phyloP scores from a whole-genome alignment of 2,113 vertebrate genomes.

The Calonectris borealis region DNA sequence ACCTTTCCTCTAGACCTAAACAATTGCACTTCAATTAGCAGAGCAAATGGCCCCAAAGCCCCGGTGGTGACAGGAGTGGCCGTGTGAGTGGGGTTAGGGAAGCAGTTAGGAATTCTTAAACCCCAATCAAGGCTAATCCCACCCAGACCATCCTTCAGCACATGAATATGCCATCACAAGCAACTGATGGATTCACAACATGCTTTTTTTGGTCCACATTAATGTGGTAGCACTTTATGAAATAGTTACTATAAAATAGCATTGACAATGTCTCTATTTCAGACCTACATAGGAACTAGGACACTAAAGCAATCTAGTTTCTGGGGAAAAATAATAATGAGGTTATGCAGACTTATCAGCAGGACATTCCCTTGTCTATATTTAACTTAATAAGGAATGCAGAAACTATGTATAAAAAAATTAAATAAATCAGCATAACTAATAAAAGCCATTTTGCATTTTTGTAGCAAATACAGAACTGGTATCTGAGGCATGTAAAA shows the following conservation, averaged over 20 bases:
- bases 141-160: background rate
- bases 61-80: background rate
- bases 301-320: background rate
- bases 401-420: background rate
- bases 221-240: background rate
- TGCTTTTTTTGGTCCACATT: background rate
- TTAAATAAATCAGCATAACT: background rate
- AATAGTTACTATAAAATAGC: background rate
- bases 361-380: background rate
- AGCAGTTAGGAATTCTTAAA: background rate
- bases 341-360: background rate
- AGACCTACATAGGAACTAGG: background rate
- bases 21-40: background rate
- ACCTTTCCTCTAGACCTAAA: background rate
- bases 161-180: background rate
- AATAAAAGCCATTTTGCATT: background rate
- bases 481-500: background rate
- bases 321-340: background rate
- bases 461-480: accelerated
- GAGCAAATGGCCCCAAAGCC: background rate
- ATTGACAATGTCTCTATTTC: accelerated
- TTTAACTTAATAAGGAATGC: background rate
- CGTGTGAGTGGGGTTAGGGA: accelerated
- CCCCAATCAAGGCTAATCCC: background rate
- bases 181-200: no score